A percentile compares a stretch with the other conserved stretches of the same genome.
phyloP scores from a whole-genome alignment of 2,888 invertebrate species.

The Cheilosia impressa region DNA sequence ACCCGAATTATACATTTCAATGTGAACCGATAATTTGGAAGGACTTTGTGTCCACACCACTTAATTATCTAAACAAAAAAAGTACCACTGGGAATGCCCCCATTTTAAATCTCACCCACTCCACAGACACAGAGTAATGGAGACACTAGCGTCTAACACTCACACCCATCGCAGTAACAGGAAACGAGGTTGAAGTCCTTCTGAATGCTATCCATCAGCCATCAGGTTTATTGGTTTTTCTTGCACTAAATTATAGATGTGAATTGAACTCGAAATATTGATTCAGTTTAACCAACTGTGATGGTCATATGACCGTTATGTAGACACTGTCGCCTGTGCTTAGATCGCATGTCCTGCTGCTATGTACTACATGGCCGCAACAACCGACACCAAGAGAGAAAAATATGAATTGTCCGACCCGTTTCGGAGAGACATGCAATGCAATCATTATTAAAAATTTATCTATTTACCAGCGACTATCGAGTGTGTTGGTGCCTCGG shows the following conservation, averaged over 20 bases:
- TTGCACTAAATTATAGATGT: conserved; percentile 61
- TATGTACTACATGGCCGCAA: conserved; percentile 54
- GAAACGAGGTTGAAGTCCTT: conserved; percentile 43
- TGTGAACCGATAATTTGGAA: neutral
- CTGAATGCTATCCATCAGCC: conserved; percentile 32
- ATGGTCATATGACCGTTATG: conserved; percentile 31
- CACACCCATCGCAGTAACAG: conserved; percentile 19
- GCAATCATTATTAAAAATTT: conserved; percentile 77
- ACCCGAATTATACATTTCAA: conserved; percentile 24
- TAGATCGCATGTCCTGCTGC: conserved; percentile 64
- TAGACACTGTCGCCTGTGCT: conserved; percentile 34
- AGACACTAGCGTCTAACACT: conserved; percentile 13
- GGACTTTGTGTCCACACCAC: conserved; percentile 19
- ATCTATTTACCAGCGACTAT: conserved; percentile 58
- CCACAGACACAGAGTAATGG: neutral
- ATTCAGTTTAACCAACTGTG: conserved; percentile 57
- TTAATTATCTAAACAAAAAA: conserved; percentile 43
- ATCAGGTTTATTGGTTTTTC: conserved; percentile 61
- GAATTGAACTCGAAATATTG: conserved; percentile 66
- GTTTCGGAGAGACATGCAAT: conserved; percentile 74
- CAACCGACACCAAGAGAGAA: conserved; percentile 21
- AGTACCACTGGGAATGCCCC: conserved; percentile 1
- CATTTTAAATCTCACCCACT: conserved; percentile 26
- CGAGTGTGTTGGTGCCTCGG: conserved; percentile 47
- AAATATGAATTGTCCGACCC: conserved; percentile 66